phyloP scores from a whole-genome alignment of 2,797 vertebrate genomes.

The Pantherophis vulpinus region DNA sequence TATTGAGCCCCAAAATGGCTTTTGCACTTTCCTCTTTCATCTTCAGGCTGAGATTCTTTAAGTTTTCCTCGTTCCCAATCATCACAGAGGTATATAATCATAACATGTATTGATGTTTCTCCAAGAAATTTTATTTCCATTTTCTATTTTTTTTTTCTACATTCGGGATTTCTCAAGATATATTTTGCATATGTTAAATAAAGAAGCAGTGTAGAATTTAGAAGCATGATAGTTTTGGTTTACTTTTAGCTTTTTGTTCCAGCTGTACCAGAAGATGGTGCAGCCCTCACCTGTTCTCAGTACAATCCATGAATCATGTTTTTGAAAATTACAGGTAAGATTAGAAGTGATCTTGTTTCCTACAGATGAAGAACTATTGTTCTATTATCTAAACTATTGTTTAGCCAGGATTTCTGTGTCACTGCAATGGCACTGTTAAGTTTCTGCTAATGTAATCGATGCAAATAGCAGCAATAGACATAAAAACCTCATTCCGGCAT shows the following conservation, averaged over 20 bases:
- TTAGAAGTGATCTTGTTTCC: background rate
- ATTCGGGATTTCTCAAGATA: background rate
- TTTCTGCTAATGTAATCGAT: background rate
- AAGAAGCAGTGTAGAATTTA: background rate
- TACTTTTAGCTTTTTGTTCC: background rate
- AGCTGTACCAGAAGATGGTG: background rate
- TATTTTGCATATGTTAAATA: background rate
- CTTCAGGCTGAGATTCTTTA: background rate
- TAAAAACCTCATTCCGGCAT: background rate
- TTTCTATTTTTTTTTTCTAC: background rate
- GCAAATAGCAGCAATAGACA: background rate
- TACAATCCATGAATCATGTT: background rate
- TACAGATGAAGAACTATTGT: background rate
- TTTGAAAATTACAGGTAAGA: background rate
- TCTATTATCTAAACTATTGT: background rate
- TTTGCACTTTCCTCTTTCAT: background rate
- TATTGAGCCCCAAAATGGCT: background rate
- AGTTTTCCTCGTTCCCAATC: background rate
- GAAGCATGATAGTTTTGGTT: background rate
- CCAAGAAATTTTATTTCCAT: background rate
- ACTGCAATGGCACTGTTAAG: background rate
- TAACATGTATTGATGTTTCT: background rate
- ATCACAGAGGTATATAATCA: background rate
- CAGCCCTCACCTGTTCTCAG: background rate
- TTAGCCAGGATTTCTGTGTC: background rate